Conservation (phyloP, 2,888 invertebrate species). For the Brenthis ino region DNA sequence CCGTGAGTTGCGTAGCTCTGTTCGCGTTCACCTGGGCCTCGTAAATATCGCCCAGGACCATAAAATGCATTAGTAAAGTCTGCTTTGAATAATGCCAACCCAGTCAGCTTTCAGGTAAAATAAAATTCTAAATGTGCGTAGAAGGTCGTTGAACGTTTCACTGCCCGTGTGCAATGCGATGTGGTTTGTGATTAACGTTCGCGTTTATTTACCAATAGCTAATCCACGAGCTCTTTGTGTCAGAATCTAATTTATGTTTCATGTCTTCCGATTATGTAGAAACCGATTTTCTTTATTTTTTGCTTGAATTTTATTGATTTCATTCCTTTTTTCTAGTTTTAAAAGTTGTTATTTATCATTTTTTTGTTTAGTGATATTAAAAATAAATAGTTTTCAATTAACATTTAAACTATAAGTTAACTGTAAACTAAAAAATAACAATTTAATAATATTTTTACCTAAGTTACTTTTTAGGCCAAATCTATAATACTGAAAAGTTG, state of each 20-base stretch:
- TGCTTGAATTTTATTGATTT: no score
- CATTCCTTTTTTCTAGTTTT: no score
- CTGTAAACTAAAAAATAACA: background rate
- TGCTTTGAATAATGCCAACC: constrained; percentile 69
- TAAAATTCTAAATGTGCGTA: constrained; percentile 35
- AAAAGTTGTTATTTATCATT: no score
- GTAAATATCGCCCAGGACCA: constrained; percentile 72
- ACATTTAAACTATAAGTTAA: background rate
- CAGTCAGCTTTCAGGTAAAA: constrained; percentile 43
- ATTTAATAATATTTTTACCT: background rate
- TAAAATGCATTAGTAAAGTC: constrained; percentile 77
- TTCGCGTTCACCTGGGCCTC: constrained; percentile 70
- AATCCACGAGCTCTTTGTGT: background rate
- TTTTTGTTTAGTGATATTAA: no score
- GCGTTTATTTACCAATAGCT: constrained; percentile 7
- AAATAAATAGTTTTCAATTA: no score
- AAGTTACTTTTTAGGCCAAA: constrained; percentile 15
- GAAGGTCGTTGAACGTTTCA: constrained; percentile 31
- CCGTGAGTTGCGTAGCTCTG: constrained; percentile 62
- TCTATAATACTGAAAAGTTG: constrained; percentile 42
- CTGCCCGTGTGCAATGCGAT: constrained; percentile 7
- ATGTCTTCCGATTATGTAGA: no score
- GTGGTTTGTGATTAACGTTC: constrained; percentile 11
- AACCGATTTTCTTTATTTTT: no score
- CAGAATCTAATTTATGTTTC: no score